Base-by-base conservation (phyloP, 2,113 vertebrate species). In the Ancistrus triradiatus region DNA sequence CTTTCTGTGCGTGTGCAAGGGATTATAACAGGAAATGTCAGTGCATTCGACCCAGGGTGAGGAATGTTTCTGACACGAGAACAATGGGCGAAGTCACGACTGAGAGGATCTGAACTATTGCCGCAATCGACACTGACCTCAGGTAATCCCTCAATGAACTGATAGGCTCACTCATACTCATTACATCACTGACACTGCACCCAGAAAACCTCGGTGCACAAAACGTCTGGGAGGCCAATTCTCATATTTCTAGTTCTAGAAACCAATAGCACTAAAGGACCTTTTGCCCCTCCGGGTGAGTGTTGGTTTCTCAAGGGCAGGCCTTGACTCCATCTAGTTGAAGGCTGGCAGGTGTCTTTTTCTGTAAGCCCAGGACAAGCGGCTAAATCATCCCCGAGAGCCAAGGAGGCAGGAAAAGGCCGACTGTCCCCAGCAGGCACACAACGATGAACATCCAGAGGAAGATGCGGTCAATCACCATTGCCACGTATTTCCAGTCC, bases 371-470 rank as follows among this genome's bases (percentile, higher is more conserved):
- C 22, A 57, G 24, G 21, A 51, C 38, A 44, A 47, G 47, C 14
- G 6, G 15, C 57, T 52, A 75, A 69, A 75, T 75, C 74, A 75
- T 72, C 42, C 74, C 74, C 46, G 74, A 72, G 31, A 69, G 51
- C 74, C 74, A 72, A 37, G 74, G 68, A 49, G 73, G 73, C 60
- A 75, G 47, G 44, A 75, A 75, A 27, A 75, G 73, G 25, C 73
- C 73, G 31, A 75, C 27, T n/a, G 69, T 75, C 28, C 73, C 73
- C 65, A 75, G 51, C 43, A 75, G 73, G 33, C 73, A 75, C 18
- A 75, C 74, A 27, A 75, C 72, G 74, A 75, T 66, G 69, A 75
- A 75, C 74, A 75, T 75, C 73, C 73, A 75, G 52, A 75, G 68
- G 14, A 75, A 75, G 64, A 75, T 75, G 10, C 74, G 74, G 61